phyloP scores from a whole-genome alignment of 1,140 invertebrate genomes.

The Platorchestia sp. region DNA sequence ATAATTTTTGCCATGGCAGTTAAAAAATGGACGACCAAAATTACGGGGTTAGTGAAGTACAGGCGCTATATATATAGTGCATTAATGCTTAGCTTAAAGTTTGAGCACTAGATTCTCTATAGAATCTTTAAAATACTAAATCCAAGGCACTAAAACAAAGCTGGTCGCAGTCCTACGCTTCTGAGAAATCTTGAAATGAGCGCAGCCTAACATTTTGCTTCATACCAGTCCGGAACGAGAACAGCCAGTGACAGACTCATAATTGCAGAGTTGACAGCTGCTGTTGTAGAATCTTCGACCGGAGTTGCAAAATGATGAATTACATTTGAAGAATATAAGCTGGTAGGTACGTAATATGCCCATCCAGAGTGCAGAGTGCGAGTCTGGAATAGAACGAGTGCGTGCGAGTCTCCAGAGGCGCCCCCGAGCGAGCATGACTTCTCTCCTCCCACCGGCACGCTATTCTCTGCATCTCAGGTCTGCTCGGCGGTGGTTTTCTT shows the following conservation, averaged over 20 bases:
- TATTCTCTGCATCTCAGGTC: background rate
- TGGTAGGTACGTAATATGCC: background rate
- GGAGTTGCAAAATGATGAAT: background rate
- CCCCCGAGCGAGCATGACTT: background rate
- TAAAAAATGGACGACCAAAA: background rate
- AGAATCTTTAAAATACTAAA: background rate
- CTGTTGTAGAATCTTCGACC: background rate
- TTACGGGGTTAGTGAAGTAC: background rate
- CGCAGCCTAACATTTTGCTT: background rate
- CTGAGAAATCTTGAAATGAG: background rate
- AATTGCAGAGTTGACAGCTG: background rate
- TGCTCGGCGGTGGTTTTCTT: background rate
- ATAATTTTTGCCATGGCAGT: background rate
- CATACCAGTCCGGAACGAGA: background rate
- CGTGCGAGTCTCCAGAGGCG: background rate
- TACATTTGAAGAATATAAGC: background rate
- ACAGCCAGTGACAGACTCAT: background rate
- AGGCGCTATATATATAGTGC: background rate
- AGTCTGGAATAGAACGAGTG: background rate
- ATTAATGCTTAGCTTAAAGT: background rate
- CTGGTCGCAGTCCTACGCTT: background rate
- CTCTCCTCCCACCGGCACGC: constrained; percentile 22
- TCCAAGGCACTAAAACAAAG: background rate
- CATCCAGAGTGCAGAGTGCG: background rate
- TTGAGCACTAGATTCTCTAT: background rate